phyloP scores from a whole-genome alignment of 2,888 invertebrate genomes.

The Thereva unica region DNA sequence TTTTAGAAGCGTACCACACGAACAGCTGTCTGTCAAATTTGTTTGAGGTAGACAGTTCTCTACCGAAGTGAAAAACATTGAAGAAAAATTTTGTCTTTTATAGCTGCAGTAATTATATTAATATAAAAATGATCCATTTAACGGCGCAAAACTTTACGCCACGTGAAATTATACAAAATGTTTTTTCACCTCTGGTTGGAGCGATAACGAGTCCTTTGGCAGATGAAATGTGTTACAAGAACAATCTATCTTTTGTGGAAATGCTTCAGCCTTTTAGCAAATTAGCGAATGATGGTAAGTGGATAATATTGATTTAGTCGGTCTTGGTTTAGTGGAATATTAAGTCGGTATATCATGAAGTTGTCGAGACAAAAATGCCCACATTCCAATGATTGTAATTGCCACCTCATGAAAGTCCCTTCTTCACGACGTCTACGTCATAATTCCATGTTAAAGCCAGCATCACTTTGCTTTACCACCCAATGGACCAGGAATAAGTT shows the following conservation, averaged over 20 bases:
- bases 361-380: too few relatives aligned
- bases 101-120: neutral
- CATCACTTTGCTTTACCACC: too few relatives aligned
- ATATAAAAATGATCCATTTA: conserved; percentile 54
- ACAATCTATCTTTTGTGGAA: conserved; percentile 88
- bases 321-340: too few relatives aligned
- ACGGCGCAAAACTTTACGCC: conserved; percentile 69
- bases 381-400: too few relatives aligned
- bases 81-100: neutral
- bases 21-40: conserved; percentile 6
- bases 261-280: conserved; percentile 87
- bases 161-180: conserved; percentile 85
- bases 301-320: conserved; percentile 24
- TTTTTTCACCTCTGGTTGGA: conserved; percentile 88
- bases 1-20: neutral
- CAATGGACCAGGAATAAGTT: too few relatives aligned
- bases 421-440: too few relatives aligned
- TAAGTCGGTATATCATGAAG: too few relatives aligned
- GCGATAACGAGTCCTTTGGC: conserved; percentile 82
- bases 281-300: conserved; percentile 71
- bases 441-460: too few relatives aligned
- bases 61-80: neutral
- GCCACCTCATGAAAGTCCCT: too few relatives aligned
- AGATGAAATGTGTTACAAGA: conserved; percentile 83
- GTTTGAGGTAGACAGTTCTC: neutral